A percentile compares a stretch with the other conserved stretches of the same genome.
phyloP scores from a whole-genome alignment of 2,113 vertebrate genomes.

The Aplodontia rufa region DNA sequence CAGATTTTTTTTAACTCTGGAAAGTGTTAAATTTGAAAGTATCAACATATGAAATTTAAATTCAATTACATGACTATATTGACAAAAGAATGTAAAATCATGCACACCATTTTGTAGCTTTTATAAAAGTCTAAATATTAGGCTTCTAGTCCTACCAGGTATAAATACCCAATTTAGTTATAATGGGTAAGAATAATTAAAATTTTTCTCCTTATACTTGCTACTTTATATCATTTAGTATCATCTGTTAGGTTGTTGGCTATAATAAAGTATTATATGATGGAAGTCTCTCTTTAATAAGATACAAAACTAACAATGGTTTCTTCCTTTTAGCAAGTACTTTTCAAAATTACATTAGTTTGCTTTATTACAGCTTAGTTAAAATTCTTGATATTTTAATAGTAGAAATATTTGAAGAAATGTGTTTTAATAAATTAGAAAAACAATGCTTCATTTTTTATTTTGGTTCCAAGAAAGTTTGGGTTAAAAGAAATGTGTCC shows the following conservation, averaged over 20 bases:
- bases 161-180: not conserved
- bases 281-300: not conserved
- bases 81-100: not conserved
- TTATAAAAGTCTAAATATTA: slow-evolving; percentile 31
- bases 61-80: not conserved
- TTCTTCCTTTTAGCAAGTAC: not conserved
- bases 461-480: slow-evolving; percentile 24
- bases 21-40: not conserved
- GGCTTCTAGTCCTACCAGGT: not conserved
- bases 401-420: not conserved
- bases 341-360: slow-evolving; percentile 39
- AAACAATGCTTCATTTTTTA: not conserved
- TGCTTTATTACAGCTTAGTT: not conserved
- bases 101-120: not conserved
- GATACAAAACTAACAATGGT: not conserved
- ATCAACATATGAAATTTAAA: slow-evolving; percentile 16
- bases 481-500: not conserved
- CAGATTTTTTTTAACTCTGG: slow-evolving; percentile 1
- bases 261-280: not conserved
- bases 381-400: not conserved
- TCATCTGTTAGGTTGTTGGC: not conserved
- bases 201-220: not conserved
- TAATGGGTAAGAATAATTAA: slow-evolving; percentile 6
- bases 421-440: not conserved
- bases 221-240: not conserved